Evolutionary conservation across 2,888 invertebrate species (phyloP).

Genomic region (Fragum sueziense): DNA sequence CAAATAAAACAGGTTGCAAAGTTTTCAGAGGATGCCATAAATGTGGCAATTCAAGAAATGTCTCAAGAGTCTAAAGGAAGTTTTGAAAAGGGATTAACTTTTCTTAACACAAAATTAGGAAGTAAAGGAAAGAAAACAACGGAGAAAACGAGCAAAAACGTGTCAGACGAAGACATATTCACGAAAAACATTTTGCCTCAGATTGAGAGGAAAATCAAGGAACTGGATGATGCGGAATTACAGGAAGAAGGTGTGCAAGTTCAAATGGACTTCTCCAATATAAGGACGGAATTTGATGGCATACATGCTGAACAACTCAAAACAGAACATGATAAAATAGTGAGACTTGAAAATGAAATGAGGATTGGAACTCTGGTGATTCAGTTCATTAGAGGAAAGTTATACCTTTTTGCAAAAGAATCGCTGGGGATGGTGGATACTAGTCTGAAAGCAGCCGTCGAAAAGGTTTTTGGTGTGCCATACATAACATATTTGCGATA

Average conservation of each 20-base stretch:
- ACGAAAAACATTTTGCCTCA: background rate
- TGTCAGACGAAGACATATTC: background rate
- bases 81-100: background rate
- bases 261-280: background rate
- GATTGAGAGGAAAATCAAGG: constrained; percentile 6
- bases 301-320: background rate
- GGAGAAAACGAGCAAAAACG: background rate
- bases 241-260: constrained; percentile 7
- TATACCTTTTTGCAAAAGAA: constrained; percentile 2
- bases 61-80: background rate
- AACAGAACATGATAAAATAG: background rate
- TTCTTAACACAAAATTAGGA: background rate
- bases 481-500: too few species aligned
- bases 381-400: constrained; percentile 20
- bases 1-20: constrained; percentile 2
- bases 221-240: background rate
- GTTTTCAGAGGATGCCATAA: too few species aligned
- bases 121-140: background rate
- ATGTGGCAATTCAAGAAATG: background rate
- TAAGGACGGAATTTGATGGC: background rate
- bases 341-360: constrained; percentile 7
- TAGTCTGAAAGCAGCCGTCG: too few species aligned
- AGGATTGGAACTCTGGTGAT: constrained; percentile 2
- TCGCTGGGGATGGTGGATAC: background rate
- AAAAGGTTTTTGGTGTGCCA: too few species aligned